Evolutionary conservation across 2,888 invertebrate species (phyloP), one percentile per base, ranked within the genome.

Genomic region (Ormyrus pomaceus): DNA sequence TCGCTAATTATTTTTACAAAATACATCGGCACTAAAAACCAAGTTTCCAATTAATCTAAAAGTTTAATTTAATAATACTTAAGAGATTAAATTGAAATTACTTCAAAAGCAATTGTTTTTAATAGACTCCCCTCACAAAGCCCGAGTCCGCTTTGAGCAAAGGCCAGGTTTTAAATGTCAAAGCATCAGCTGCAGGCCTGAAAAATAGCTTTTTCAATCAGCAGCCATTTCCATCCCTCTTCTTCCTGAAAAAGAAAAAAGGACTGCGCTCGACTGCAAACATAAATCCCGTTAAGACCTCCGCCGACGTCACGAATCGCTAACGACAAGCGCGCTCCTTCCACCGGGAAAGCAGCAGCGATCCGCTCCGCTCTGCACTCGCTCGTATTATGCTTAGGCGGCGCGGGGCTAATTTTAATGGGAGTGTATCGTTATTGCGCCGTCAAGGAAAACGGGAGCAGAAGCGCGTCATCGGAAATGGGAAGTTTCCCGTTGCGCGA

Each of bases 391-490:
- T 51, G 53, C 10, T 19, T 19, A 19, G 19, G 34, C 53, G 7
- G 5, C 34, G 2, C 34, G 2, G 8, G 66, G 65, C 19, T 72
- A 71, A 78, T 72, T 66, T 53, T 66, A 72, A 48, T 19, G 68
- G 53, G 61, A 46, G 61, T 59, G 69, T 61, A 56, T 34, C 19
- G 61, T 50, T 45, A 34, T 9, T 9, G 34, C 13, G 46, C 55
- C 55, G 56, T 56, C 34, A 34, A 74, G 51, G 74, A 79, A 74
- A 79, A 69, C 55, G 56, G 58, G 7, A 72, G 75, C 55, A 51
- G 19, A 19, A 5, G 61, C 70, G 78, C 74, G 68, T 80, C 79
- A 70, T 79, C 80, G 76, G 69, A 76, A 76, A 74, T 48, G 69
- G 68, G 78, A 79, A 79, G 56, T 76, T 80, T 72, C 66, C 71